These are phyloP conservation scores for Datnioides undecimradiatus DNA, from an alignment of 2,113 vertebrate species.

Conservation along the genomic window DNA sequence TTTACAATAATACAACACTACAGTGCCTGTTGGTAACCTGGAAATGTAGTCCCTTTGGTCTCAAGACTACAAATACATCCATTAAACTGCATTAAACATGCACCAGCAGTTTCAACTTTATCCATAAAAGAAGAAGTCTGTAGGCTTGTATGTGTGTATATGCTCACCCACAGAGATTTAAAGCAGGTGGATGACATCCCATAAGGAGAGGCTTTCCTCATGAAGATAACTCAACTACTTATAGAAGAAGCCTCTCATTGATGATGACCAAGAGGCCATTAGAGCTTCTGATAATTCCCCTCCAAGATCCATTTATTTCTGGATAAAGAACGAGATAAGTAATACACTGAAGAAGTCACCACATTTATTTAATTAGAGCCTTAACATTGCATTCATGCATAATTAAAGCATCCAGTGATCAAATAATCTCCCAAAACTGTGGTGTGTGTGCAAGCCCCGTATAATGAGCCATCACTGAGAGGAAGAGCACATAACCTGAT, in stretches of 20 bases:
- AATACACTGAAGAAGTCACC: constrained; percentile 47
- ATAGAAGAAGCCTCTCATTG: constrained; percentile 17
- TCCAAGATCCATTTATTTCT: constrained; percentile 62
- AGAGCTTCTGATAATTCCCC: constrained; percentile 59
- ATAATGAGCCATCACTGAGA: constrained; percentile 33
- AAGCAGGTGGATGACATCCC: background rate
- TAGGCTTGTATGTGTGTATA: background rate
- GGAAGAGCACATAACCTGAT: constrained; percentile 15
- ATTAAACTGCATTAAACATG: background rate
- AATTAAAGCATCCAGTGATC: constrained; percentile 57
- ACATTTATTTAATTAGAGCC: constrained; percentile 63
- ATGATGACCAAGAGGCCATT: constrained; percentile 55
- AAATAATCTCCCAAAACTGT: constrained; percentile 49
- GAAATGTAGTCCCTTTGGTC: background rate
- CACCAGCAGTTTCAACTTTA: background rate
- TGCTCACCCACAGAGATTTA: background rate
- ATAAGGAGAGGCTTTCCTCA: background rate
- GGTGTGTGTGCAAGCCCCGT: background rate
- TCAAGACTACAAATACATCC: background rate
- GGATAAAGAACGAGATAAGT: constrained; percentile 58
- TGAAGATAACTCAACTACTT: constrained; percentile 23
- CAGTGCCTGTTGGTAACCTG: background rate
- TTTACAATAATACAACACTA: constrained; percentile 13
- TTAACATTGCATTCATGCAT: constrained; percentile 51
- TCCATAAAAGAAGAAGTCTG: background rate